phyloP scores from a whole-genome alignment of 2,113 vertebrate genomes.

The Halichoerus grypus region DNA sequence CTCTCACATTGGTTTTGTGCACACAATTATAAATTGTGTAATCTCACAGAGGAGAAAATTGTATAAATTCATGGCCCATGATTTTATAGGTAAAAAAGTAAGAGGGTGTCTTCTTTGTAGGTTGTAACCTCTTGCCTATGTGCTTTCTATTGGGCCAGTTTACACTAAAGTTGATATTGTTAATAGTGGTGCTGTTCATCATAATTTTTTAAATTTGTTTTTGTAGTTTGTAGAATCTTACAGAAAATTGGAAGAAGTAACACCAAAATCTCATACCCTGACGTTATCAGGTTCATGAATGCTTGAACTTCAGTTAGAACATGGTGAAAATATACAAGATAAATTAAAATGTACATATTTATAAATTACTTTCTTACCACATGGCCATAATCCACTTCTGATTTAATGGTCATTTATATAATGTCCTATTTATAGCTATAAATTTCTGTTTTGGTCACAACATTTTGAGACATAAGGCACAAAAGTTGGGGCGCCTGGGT shows the following conservation, averaged over 20 bases:
- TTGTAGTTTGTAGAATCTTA: not conserved
- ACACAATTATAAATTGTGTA: not conserved
- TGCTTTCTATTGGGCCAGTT: not conserved
- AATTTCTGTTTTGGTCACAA: not conserved
- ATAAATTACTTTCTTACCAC: not conserved
- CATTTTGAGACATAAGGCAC: not conserved
- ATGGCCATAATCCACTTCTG: not conserved
- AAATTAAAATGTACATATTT: not conserved
- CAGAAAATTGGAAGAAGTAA: not conserved
- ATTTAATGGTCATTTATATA: not conserved
- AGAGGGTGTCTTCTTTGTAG: not conserved
- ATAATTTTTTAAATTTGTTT: not conserved
- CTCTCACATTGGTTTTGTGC: not conserved
- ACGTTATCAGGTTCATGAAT: not conserved
- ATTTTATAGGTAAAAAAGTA: not conserved
- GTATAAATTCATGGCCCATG: not conserved
- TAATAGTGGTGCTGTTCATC: not conserved
- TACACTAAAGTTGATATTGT: not conserved
- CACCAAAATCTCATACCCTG: not conserved
- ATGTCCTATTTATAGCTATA: not conserved
- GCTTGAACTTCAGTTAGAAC: not conserved
- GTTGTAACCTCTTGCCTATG: not conserved
- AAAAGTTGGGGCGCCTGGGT: too few relatives aligned
- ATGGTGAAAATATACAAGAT: not conserved
- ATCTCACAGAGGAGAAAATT: not conserved